Conservation (phyloP, 2,797 vertebrate genomes). For the Crenuchus spilurus region DNA sequence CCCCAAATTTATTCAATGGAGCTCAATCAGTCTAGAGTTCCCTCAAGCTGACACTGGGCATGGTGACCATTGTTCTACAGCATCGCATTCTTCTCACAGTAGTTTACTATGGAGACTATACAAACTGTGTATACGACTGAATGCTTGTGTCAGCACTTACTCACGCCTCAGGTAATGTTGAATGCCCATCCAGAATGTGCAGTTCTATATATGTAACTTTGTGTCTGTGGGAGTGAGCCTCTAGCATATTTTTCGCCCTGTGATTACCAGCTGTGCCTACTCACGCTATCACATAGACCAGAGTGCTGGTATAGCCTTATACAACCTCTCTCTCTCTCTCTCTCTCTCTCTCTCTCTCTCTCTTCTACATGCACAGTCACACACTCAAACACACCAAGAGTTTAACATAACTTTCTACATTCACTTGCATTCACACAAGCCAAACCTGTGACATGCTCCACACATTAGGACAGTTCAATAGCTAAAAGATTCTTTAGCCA, state of each 20-base stretch:
- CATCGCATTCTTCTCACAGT: no score
- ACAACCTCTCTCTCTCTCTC: background rate
- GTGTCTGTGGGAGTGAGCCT: background rate
- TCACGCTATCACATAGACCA: constrained; percentile 17
- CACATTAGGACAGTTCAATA: background rate
- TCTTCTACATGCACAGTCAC: constrained; percentile 75
- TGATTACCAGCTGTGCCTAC: constrained; percentile 40
- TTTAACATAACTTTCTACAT: background rate
- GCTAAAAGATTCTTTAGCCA: constrained; percentile 10
- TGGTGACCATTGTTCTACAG: no score
- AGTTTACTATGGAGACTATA: no score
- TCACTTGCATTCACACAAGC: background rate
- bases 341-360: constrained; percentile 50
- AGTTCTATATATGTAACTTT: constrained; percentile 8
- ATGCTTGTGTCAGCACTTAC: no score
- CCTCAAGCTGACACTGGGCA: no score
- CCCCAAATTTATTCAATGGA: no score
- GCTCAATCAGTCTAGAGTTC: no score
- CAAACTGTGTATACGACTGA: no score
- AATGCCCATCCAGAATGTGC: no score
- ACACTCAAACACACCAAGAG: constrained; percentile 63
- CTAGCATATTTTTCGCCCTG: constrained; percentile 9
- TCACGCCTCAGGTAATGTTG: no score
- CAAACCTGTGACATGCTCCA: background rate
- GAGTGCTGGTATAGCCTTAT: background rate